Percentiles rank a stretch among this genome's conserved stretches.
phyloP scores from a whole-genome alignment of 2,113 vertebrate species.

The Corvus cornix region DNA sequence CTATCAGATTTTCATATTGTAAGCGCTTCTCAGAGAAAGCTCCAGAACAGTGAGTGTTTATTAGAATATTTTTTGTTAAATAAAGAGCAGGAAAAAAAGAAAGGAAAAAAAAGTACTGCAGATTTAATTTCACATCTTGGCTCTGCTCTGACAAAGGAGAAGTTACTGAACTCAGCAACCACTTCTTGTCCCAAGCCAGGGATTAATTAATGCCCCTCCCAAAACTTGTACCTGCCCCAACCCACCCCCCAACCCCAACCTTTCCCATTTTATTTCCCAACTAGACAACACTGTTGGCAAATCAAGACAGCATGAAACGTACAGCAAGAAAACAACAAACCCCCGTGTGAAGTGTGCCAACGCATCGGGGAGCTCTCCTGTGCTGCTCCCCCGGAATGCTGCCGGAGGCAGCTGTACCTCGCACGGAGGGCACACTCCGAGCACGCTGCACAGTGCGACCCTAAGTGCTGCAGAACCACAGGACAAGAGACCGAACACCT shows the following conservation, averaged over 20 bases:
- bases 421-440: neutral
- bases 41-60: slow-evolving; percentile 69
- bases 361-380: neutral
- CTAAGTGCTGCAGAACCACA: neutral
- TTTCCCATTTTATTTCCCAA: slow-evolving; percentile 53
- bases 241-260: slow-evolving; percentile 14
- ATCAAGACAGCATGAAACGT: slow-evolving; percentile 67
- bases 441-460: neutral
- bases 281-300: slow-evolving; percentile 70
- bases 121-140: slow-evolving; percentile 77
- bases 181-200: slow-evolving; percentile 67
- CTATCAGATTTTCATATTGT: neutral
- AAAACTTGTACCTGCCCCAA: slow-evolving; percentile 4
- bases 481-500: slow-evolving; percentile 11
- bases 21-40: slow-evolving; percentile 37
- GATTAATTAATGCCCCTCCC: slow-evolving; percentile 68
- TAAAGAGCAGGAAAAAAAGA: slow-evolving; percentile 13
- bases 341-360: slow-evolving; percentile 7
- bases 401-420: slow-evolving; percentile 18
- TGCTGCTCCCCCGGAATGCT: neutral
- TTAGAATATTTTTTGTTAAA: slow-evolving; percentile 67
- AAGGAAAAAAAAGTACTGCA: slow-evolving; percentile 18
- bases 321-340: slow-evolving; percentile 49
- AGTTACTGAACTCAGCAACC: slow-evolving; percentile 56
- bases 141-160: slow-evolving; percentile 70